phyloP scores from a whole-genome alignment of 2,113 vertebrate genomes.

The Pelobates fuscus region DNA sequence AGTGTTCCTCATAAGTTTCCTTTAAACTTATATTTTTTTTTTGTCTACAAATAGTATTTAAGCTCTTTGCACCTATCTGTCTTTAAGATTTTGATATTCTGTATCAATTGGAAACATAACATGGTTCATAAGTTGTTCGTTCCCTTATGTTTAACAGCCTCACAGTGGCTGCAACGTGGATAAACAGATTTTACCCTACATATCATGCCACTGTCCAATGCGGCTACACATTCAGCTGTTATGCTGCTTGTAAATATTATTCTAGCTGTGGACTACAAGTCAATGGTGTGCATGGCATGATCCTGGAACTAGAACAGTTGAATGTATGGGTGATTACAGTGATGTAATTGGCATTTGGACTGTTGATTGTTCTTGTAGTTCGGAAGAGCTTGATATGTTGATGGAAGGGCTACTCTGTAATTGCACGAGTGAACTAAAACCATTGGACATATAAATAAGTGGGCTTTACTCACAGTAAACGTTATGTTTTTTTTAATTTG shows the following conservation, averaged over 20 bases:
- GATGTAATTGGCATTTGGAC: too few relatives aligned
- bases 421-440: too few relatives aligned
- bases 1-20: slow-evolving; percentile 75
- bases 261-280: too few relatives aligned
- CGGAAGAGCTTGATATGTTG: too few relatives aligned
- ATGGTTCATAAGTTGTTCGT: slow-evolving; percentile 45
- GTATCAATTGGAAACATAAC: slow-evolving; percentile 58
- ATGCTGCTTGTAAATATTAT: background rate
- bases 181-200: slow-evolving; percentile 4
- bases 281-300: too few relatives aligned
- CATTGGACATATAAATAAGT: too few relatives aligned
- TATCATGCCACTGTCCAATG: background rate
- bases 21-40: slow-evolving; percentile 80
- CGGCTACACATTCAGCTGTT: slow-evolving; percentile 34
- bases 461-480: too few relatives aligned
- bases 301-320: too few relatives aligned
- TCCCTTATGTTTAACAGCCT: slow-evolving; percentile 42
- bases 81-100: slow-evolving; percentile 59
- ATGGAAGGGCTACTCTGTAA: too few relatives aligned
- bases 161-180: slow-evolving; percentile 17
- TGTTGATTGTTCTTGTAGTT: too few relatives aligned
- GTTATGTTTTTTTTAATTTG: too few relatives aligned
- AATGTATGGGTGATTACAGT: too few relatives aligned
- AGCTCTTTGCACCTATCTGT: slow-evolving; percentile 74
- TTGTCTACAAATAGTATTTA: slow-evolving; percentile 74